Conservation (phyloP, 2,888 invertebrate species). For the Platycheirus rosarum region DNA sequence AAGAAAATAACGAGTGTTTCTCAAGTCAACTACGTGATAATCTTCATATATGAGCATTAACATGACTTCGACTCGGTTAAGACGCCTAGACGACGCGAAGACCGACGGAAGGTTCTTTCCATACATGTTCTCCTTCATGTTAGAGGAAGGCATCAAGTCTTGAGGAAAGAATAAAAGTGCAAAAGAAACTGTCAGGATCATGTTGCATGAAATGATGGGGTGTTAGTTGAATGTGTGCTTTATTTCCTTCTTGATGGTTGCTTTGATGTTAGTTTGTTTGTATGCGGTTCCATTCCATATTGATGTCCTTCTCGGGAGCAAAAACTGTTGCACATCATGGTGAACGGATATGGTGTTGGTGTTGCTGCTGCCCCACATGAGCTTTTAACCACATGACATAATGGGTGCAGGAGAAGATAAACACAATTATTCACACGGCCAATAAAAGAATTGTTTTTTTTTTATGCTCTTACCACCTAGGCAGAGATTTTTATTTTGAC, state of each 20-base stretch:
- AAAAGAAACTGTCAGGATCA: slow-evolving; percentile 48
- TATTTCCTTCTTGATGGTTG: slow-evolving; percentile 40
- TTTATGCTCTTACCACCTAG: no score
- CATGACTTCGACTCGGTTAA: slow-evolving; percentile 40
- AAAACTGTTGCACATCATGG: slow-evolving; percentile 51
- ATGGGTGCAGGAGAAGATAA: no score
- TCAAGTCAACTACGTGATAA: slow-evolving; percentile 62
- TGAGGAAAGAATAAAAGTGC: slow-evolving; percentile 25
- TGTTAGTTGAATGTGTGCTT: slow-evolving; percentile 53
- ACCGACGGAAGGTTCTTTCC: no score
- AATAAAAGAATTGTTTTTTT: no score
- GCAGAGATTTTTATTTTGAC: no score
- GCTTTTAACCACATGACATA: slow-evolving; percentile 9
- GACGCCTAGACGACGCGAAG: slow-evolving; percentile 12
- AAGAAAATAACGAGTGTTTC: slow-evolving; percentile 59
- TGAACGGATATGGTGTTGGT: slow-evolving; percentile 11
- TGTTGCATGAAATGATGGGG: slow-evolving; percentile 44
- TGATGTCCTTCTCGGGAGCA: slow-evolving; percentile 22
- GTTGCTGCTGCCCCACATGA: background rate
- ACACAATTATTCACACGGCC: no score
- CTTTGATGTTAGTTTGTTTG: slow-evolving; percentile 36
- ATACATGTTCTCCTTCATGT: background rate
- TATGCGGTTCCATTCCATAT: slow-evolving; percentile 32
- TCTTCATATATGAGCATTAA: slow-evolving; percentile 54
- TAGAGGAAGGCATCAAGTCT: slow-evolving; percentile 19